These are phyloP conservation scores for Erythrolamprus reginae DNA, from an alignment of 2,113 vertebrate species.

Conservation along the genomic window DNA sequence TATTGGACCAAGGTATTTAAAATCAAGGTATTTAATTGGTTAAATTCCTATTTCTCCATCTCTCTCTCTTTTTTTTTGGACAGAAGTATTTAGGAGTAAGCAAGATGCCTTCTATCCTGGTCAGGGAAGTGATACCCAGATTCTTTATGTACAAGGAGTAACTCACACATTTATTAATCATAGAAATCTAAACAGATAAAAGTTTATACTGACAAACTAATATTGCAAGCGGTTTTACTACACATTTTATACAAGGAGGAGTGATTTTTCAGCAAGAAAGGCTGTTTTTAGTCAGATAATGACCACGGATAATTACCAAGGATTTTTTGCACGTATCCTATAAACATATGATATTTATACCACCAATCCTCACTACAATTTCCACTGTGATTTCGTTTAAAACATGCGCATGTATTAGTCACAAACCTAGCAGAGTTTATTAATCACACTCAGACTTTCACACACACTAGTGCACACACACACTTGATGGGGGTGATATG, in stretches of 20 bases:
- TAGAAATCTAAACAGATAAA: constrained; percentile 11
- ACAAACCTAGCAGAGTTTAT: background rate
- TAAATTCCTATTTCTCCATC: background rate
- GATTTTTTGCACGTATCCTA: background rate
- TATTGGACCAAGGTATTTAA: background rate
- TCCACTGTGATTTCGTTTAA: background rate
- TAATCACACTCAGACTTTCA: background rate
- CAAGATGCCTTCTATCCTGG: background rate
- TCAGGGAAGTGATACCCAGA: background rate
- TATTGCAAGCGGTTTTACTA: background rate
- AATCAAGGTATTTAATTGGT: background rate
- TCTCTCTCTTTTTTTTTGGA: background rate
- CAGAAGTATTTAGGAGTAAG: too few relatives aligned
- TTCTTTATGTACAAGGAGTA: background rate
- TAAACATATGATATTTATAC: background rate
- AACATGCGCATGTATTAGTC: background rate
- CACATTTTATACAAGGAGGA: constrained; percentile 1
- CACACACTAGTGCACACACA: background rate
- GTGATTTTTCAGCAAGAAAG: background rate
- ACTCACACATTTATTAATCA: constrained; percentile 7
- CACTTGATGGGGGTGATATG: too few relatives aligned
- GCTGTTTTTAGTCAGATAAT: background rate
- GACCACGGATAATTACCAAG: background rate
- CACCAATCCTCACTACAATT: background rate
- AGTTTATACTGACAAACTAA: background rate